Evolutionary conservation across 2,888 invertebrate genomes (phyloP).

Genomic region (Cephus spinipes): DNA sequence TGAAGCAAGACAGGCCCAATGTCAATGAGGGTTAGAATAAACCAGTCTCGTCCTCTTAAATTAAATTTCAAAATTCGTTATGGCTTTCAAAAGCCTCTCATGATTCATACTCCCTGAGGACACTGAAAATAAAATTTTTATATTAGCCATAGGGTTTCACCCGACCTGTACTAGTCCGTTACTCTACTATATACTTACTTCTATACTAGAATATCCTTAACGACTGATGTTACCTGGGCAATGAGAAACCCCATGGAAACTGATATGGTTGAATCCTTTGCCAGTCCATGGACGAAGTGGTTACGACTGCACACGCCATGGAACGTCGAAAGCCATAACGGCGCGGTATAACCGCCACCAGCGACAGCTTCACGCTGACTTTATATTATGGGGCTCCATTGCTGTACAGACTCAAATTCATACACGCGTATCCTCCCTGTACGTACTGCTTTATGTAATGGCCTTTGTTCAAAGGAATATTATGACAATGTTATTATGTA

Average conservation of each 20-base stretch:
- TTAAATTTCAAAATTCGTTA: neutral
- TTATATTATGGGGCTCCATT: conserved; percentile 22
- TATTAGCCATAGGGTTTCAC: neutral
- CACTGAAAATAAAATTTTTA: neutral
- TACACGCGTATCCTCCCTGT: neutral
- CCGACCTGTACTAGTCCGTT: neutral
- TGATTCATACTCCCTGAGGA: neutral
- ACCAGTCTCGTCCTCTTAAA: neutral
- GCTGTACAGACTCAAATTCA: neutral
- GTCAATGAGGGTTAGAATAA: conserved; percentile 44
- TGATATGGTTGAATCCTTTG: neutral
- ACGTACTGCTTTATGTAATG: neutral
- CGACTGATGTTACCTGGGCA: neutral
- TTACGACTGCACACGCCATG: neutral
- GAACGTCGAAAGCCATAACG: conserved; percentile 5
- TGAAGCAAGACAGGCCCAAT: conserved; percentile 50
- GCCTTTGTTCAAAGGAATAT: neutral
- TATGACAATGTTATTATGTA: conserved; percentile 3
- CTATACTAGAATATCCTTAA: neutral
- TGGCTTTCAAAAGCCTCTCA: neutral
- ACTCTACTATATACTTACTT: neutral
- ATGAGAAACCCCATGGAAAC: neutral
- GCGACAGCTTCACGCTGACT: conserved; percentile 27
- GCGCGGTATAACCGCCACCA: conserved; percentile 18
- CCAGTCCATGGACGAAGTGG: conserved; percentile 2